These are phyloP conservation scores for Psephotus haematonotus DNA, from an alignment of 2,113 vertebrate species.

Conservation along the genomic window DNA sequence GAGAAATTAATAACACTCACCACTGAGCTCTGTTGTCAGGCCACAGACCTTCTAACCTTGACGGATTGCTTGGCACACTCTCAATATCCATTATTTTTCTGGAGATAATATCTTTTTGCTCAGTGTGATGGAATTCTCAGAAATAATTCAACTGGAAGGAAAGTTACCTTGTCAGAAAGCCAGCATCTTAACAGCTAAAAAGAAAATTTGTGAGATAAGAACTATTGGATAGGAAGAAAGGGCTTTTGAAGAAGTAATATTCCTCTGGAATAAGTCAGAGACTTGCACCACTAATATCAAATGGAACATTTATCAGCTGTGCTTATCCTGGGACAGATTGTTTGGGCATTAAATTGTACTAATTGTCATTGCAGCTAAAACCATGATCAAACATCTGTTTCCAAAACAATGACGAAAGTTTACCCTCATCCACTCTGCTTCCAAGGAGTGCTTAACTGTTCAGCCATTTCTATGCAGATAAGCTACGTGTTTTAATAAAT, in stretches of 20 bases:
- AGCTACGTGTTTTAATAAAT: not conserved
- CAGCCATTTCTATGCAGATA: not conserved
- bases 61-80: not conserved
- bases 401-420: not conserved
- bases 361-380: not conserved
- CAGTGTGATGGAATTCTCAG: not conserved
- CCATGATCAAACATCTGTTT: not conserved
- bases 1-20: not conserved
- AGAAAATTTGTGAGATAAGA: slow-evolving; percentile 7
- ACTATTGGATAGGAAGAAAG: not conserved
- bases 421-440: not conserved
- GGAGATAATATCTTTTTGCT: not conserved
- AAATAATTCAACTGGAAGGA: slow-evolving; percentile 39
- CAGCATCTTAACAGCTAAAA: not conserved
- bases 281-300: not conserved
- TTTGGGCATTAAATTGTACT: not conserved
- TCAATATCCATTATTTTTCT: slow-evolving; percentile 4
- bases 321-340: not conserved
- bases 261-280: not conserved
- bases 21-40: not conserved
- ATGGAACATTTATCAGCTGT: not conserved
- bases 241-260: not conserved
- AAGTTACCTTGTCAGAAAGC: slow-evolving; percentile 21
- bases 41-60: not conserved
- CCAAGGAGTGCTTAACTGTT: not conserved